These are phyloP conservation scores for Noctilio leporinus DNA, from an alignment of 2,113 vertebrate species.

Conservation along the genomic window DNA sequence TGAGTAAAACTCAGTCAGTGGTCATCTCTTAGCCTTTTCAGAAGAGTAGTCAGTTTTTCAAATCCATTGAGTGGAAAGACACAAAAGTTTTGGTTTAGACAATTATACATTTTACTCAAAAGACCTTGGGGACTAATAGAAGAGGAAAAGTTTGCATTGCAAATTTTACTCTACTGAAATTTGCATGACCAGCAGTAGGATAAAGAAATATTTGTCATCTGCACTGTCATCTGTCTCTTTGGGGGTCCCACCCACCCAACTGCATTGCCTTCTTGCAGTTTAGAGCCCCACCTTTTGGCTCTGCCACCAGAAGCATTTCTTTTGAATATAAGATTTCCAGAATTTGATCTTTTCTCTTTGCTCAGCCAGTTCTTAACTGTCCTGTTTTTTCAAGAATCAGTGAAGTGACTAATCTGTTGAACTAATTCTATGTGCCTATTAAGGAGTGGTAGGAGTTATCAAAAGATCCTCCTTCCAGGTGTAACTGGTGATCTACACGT, in stretches of 20 bases:
- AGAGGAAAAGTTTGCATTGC: neutral
- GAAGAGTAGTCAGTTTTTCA: neutral
- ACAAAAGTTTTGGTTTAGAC: neutral
- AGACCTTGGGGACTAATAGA: neutral
- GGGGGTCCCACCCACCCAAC: neutral
- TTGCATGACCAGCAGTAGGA: neutral
- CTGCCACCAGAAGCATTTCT: neutral
- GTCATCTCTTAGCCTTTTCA: neutral
- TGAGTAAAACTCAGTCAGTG: neutral
- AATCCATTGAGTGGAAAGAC: neutral
- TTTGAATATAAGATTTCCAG: neutral
- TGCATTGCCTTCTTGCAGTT: too few species aligned
- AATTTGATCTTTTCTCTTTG: too few species aligned
- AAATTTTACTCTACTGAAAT: neutral
- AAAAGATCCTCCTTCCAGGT: neutral
- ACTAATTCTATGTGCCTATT: neutral
- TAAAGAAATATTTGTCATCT: neutral
- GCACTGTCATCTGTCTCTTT: neutral
- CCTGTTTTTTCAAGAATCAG: constrained; percentile 4
- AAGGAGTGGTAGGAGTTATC: neutral
- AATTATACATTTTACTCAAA: neutral
- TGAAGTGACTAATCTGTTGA: neutral
- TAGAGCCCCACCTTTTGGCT: neutral
- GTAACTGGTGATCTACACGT: too few species aligned
- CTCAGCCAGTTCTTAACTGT: neutral